Conservation (phyloP, 2,797 vertebrate genomes). For the Sphaeramia orbicularis region DNA sequence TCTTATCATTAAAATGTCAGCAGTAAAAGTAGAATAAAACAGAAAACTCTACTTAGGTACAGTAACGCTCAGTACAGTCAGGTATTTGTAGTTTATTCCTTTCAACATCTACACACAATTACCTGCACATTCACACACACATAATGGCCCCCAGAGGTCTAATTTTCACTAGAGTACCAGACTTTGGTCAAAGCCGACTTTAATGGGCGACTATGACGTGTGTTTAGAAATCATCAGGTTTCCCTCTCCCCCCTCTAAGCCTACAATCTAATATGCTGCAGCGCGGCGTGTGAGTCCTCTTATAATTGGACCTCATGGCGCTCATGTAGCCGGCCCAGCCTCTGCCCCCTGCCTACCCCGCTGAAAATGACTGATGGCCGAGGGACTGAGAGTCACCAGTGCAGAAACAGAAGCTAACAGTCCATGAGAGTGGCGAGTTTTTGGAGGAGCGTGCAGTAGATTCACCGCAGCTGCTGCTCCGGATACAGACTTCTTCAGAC, state of each 20-base stretch:
- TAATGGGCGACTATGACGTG: conserved; percentile 9
- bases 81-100: too few relatives aligned
- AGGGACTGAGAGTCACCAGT: conserved; percentile 50
- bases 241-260: background rate
- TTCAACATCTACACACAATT: too few relatives aligned
- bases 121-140: too few relatives aligned
- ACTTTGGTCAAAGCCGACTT: conserved; percentile 12
- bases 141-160: too few relatives aligned
- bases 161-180: background rate
- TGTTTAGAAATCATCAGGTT: conserved; percentile 13
- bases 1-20: too few relatives aligned
- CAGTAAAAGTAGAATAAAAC: too few relatives aligned
- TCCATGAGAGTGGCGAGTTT: conserved; percentile 61
- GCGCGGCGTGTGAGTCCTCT: conserved; percentile 12
- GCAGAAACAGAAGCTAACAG: conserved; percentile 74
- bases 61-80: too few relatives aligned
- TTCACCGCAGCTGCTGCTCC: conserved; percentile 40
- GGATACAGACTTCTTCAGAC: conserved; percentile 41
- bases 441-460: conserved; percentile 44
- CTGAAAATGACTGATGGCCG: conserved; percentile 70
- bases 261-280: conserved; percentile 20
- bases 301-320: conserved; percentile 68
- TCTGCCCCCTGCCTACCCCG: conserved; percentile 45
- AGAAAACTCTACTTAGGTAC: too few relatives aligned
- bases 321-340: conserved; percentile 41